Conservation (phyloP, 2,888 invertebrate species). For the Anorthoa munda region DNA sequence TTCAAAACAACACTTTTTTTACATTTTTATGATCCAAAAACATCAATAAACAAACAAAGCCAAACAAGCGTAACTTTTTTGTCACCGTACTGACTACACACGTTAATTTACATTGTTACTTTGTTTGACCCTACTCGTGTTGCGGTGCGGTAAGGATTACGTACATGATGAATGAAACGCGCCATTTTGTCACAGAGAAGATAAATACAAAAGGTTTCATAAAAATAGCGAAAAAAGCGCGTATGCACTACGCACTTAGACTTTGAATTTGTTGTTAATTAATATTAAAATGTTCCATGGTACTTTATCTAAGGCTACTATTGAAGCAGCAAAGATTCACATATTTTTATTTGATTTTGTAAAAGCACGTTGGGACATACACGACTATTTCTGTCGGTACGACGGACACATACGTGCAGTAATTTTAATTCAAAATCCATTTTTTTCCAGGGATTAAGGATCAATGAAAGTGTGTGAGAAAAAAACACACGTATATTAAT, state of each 20-base stretch:
- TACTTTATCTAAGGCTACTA: too few relatives aligned
- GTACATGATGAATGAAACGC: conserved; percentile 73
- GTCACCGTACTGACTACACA: conserved; percentile 42
- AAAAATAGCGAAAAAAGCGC: not conserved
- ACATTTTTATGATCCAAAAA: conserved; percentile 31
- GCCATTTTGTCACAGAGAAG: conserved; percentile 47
- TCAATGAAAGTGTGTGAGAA: too few relatives aligned
- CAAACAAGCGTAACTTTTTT: conserved; percentile 59
- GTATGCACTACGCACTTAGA: not conserved
- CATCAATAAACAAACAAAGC: conserved; percentile 35
- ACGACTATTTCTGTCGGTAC: too few relatives aligned
- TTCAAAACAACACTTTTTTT: conserved; percentile 28
- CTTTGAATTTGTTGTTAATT: not conserved
- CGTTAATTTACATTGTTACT: conserved; percentile 63
- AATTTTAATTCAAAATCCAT: too few relatives aligned
- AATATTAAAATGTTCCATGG: too few relatives aligned
- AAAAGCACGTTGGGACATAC: too few relatives aligned
- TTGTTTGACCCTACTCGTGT: conserved; percentile 65
- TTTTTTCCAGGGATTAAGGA: too few relatives aligned
- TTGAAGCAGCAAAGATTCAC: too few relatives aligned
- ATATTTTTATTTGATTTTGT: too few relatives aligned
- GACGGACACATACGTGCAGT: too few relatives aligned
- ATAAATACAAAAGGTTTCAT: not conserved
- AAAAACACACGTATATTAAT: too few relatives aligned
- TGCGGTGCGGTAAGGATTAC: conserved; percentile 72